These are phyloP conservation scores for Scartelaos histophorus DNA, from an alignment of 2,113 vertebrate species.

Conservation along the genomic window DNA sequence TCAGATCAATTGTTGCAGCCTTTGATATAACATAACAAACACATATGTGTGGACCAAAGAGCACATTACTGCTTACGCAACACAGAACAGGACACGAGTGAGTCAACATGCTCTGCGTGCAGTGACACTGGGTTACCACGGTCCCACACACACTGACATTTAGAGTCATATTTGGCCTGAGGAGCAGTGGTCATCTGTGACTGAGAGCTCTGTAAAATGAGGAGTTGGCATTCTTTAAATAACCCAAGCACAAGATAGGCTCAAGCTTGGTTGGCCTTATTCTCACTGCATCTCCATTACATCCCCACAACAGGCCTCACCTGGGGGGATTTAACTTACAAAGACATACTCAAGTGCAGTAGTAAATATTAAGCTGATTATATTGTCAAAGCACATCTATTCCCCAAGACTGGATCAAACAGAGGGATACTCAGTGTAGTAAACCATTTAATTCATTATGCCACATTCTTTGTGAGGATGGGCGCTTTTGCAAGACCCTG, in stretches of 20 bases:
- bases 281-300: constrained; percentile 43
- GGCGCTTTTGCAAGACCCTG: too few species aligned
- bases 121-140: constrained; percentile 39
- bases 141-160: constrained; percentile 67
- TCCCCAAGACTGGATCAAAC: neutral
- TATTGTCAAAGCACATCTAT: neutral
- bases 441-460: neutral
- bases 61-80: constrained; percentile 10
- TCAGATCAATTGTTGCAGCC: neutral
- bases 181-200: constrained; percentile 47
- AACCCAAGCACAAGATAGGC: constrained; percentile 49
- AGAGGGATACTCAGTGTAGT: neutral
- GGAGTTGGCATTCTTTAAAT: constrained; percentile 76
- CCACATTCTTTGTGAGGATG: too few species aligned
- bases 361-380: neutral
- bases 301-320: constrained; percentile 27
- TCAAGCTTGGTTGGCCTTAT: constrained; percentile 47
- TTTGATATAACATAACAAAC: neutral
- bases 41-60: constrained; percentile 22
- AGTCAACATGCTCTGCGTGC: constrained; percentile 14
- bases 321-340: constrained; percentile 12
- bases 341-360: neutral
- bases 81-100: constrained; percentile 15
- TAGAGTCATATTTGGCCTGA: constrained; percentile 68
- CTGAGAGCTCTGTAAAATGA: constrained; percentile 54